A percentile compares a stretch with the other conserved stretches of the same genome.
These are phyloP conservation scores for Orchestia grillus DNA, from an alignment of 1,140 invertebrate species.

Conservation along the genomic window DNA sequence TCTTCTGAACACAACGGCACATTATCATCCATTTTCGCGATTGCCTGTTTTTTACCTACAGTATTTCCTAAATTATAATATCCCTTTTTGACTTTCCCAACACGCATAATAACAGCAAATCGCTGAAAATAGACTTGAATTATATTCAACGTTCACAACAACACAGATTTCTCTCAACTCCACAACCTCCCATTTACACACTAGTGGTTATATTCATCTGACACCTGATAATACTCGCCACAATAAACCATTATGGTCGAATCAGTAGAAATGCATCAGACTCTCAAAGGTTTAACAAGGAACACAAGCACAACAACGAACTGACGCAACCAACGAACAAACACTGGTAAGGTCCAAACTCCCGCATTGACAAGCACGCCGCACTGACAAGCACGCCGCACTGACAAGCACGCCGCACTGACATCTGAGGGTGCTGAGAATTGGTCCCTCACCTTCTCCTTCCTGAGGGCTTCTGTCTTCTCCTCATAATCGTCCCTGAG, in stretches of 20 bases:
- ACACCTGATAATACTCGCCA: neutral
- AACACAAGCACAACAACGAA: neutral
- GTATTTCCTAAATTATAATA: neutral
- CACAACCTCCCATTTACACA: neutral
- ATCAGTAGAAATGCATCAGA: neutral
- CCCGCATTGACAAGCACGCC: neutral
- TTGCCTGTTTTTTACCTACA: neutral
- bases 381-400: neutral
- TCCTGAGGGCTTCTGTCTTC: slow-evolving; percentile 58
- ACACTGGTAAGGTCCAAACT: neutral
- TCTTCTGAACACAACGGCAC: neutral
- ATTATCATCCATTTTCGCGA: neutral
- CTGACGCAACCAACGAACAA: neutral
- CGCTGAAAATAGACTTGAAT: neutral
- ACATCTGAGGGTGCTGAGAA: neutral
- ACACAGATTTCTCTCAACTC: too few relatives aligned
- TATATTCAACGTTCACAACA: neutral
- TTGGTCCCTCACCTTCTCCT: slow-evolving; percentile 61
- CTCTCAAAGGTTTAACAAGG: neutral
- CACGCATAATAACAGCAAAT: neutral
- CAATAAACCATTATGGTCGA: neutral
- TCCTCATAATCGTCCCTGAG: slow-evolving; percentile 64
- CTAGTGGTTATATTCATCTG: neutral
- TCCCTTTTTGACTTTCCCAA: neutral
- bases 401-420: neutral